Percentiles rank a stretch among this genome's conserved stretches.
Conservation (phyloP, 2,113 vertebrate species). For the Pan paniscus region DNA sequence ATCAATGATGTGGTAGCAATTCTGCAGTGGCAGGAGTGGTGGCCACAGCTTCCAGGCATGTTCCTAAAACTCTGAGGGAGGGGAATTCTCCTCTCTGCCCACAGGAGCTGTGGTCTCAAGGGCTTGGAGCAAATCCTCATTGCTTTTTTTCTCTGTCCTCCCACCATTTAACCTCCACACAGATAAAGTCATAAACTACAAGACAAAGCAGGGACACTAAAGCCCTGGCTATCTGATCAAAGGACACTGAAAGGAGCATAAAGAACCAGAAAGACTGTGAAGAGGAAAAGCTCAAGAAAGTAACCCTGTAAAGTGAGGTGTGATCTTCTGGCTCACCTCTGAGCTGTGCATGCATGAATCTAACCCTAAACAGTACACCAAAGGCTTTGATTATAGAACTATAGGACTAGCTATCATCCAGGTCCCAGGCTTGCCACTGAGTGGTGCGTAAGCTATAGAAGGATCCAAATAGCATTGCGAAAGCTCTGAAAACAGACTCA, state of each 20-base stretch:
- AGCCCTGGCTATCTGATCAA: neutral
- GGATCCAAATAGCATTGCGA: neutral
- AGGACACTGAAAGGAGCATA: neutral
- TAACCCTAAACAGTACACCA: neutral
- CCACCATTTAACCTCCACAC: neutral
- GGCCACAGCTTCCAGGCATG: neutral
- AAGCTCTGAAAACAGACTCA: neutral
- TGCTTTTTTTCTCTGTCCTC: neutral
- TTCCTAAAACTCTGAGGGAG: neutral
- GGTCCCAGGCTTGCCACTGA: neutral
- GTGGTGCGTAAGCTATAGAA: neutral
- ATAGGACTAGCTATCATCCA: neutral
- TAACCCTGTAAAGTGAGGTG: neutral
- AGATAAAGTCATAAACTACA: neutral
- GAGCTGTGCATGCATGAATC: neutral
- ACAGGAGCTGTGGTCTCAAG: neutral
- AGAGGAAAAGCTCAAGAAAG: neutral
- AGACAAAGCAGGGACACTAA: neutral
- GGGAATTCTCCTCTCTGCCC: neutral
- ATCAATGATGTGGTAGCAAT: neutral
- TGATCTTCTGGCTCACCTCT: neutral
- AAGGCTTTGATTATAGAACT: neutral
- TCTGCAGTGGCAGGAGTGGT: neutral
- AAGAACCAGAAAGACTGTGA: neutral
- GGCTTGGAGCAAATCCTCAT: neutral